Base-by-base conservation (phyloP, 2,113 vertebrate species). In the Trematocara variabile region DNA sequence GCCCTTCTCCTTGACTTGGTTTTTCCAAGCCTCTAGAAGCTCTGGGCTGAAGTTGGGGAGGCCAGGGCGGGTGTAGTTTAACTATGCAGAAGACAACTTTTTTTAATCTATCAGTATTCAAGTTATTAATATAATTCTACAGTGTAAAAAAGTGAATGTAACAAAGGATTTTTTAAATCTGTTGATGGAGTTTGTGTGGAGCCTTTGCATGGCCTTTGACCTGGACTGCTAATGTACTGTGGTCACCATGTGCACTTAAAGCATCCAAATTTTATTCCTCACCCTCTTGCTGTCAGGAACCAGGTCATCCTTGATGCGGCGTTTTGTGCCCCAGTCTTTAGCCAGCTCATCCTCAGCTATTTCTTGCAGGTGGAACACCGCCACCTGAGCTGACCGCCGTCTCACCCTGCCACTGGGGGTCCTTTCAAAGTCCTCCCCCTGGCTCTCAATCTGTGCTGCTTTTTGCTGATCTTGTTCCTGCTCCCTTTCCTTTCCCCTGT, bases 351-450 rank as follows among this genome's bases (percentile, higher is more conserved):
- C 98, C 88, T 99, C 98, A 0, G 98, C 99, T 3, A 99, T 99
- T 95, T 99, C 98, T 93, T 99, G 99, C 54, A 99, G 96, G 93
- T 99, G 99, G 95, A 99, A 99, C 34, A 99, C 98, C 0, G 99
- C 99, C 0, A 99, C 98, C 90, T 99, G 98, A 77, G 99, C 99
- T 0, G 99, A 99, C 0, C 97, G 97, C 54, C 98, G 97, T 44
- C 98, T 96, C 91, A 99, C 97, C 63, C 99, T 96, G 56, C 99
- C 99, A 0, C 98, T 99, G 0, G 98, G 98, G 6, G 98, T 99
- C 81, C 98, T 95, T 80, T 99, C 98, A 3, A 99, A 97, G 87
- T 99, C 98, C 78, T 98, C 96, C 2, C 95, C 5, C 0, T 95
- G 94, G 55, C 80, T 92, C 5, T 92, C 89, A 30, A 95, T 96